Evolutionary conservation across 2,113 vertebrate species (phyloP), one percentile per base, ranked within the genome.

Genomic region (Anguilla japonica): DNA sequence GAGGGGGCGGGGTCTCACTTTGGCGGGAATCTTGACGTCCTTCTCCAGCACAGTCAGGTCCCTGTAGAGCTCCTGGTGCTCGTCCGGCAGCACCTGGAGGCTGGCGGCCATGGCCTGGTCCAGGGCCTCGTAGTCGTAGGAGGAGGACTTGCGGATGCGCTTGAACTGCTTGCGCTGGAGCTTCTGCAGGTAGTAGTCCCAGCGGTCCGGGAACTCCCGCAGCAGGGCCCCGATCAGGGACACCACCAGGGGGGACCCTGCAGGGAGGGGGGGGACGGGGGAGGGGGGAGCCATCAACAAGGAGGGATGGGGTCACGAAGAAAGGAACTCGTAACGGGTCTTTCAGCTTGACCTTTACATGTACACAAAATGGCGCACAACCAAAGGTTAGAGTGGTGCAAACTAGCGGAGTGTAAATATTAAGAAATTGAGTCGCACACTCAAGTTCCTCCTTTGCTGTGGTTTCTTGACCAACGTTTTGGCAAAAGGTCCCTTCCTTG

Each of bases 61-160:
- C 89, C 93, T 97, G 92, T 99, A 99, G 86, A 98, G 97, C 75
- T 96, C 92, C 88, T 91, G 92, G 75, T 97, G 95, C 41, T 97
- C 94, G 1, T 96, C 95, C 86, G 95, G 94, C 39, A 99, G 94
- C 41, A 97, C 97, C 82, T 99, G 97, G 67, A 99, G 97, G 90
- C 98, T 99, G 80, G 98, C 98, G 41, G 97, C 97, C 98, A 99
- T 99, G 84, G 98, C 98, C 95, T 99, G 97, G 94, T 99, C 98
- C 80, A 99, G 94, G 50, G 98, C 98, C 80, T 99, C 98, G 2
- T 99, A 99, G 94, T 99, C 98, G 0, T 99, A 99, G 0, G 96
- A 99, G 0, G 98, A 98, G 0, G 97, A 99, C 93, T 98, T 99
- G 87, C 95, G 95, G 92, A 99, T 99, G 81, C 98, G 97, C 94